Percentiles rank a stretch among this genome's conserved stretches.
Evolutionary conservation across 2,797 vertebrate species (phyloP).

Genomic region (Sebastes hopkinsi): DNA sequence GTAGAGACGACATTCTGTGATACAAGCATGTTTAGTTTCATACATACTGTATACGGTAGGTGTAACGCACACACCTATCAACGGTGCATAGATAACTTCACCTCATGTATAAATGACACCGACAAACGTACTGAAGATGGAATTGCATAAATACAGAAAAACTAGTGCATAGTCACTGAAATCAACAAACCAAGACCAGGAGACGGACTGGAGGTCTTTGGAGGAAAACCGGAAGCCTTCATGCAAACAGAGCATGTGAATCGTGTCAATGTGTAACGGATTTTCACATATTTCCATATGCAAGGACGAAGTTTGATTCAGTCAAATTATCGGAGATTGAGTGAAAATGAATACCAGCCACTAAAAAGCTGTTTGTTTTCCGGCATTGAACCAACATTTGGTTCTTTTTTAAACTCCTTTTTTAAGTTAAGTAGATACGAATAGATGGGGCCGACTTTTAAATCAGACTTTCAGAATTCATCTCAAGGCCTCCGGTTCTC

Average conservation of each 20-base stretch:
- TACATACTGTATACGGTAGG: conserved; percentile 43
- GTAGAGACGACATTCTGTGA: conserved; percentile 70
- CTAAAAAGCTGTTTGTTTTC: neutral
- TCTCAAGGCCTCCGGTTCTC: conserved; percentile 33
- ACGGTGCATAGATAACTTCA: conserved; percentile 73
- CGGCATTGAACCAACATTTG: neutral
- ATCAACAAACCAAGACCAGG: conserved; percentile 50
- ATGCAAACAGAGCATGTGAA: conserved; percentile 1
- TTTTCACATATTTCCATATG: neutral
- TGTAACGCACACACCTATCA: conserved; percentile 40
- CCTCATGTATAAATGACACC: conserved; percentile 50
- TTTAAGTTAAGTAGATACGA: neutral
- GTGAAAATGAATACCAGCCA: neutral
- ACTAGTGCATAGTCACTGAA: conserved; percentile 79
- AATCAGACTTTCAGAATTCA: neutral
- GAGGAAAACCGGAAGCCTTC: conserved; percentile 50
- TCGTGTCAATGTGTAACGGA: neutral
- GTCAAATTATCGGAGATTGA: neutral
- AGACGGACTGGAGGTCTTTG: conserved; percentile 33
- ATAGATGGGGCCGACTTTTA: neutral
- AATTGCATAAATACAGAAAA: conserved; percentile 78
- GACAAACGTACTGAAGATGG: conserved; percentile 60
- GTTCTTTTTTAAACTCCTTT: neutral
- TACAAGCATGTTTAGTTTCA: conserved; percentile 57
- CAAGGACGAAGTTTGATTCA: neutral